Evolutionary conservation across 1,140 invertebrate species (phyloP), one percentile per base, ranked within the genome.

Genomic region (Platorchestia sp.): DNA sequence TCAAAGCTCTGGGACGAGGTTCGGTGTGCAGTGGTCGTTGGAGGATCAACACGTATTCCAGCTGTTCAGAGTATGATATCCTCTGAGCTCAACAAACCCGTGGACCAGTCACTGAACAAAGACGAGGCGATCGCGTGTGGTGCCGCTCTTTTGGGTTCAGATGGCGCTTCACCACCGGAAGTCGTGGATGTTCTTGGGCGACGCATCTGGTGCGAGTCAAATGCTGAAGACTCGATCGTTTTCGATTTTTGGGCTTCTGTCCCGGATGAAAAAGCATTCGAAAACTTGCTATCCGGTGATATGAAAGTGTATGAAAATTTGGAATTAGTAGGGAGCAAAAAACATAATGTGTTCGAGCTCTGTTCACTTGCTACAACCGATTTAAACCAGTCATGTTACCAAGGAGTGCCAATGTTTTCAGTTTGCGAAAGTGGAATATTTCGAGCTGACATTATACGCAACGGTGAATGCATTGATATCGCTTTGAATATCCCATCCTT

Each of bases 71-170:
- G 47, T 16, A 0, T 93, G 43, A 89, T 89, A 42, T 40, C 45
- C 91, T n/a, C 43, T 45, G 10, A 6, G n/a, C n/a, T 93, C 10
- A 44, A 44, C 3, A 93, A 41, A 45, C 40, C 19, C 45, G 19
- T 93, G 45, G 91, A 93, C 45, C 41, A 44, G 16, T 93, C 91
- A 44, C 91, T 93, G 7, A 93, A 93, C 36, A 45, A 47, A 45
- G 91, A 93, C 91, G 91, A 93, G 44, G 91, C 91, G 43, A n/a
- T 93, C 10, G 91, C 91, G 6, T 93, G 44, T 93, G 91, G 91
- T 7, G 91, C 91, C 0, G 91, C 91, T 27, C 5, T 89, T 89
- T 0, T 89, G 87, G 87, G 36, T 19, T 89, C 36, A 7, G 36
- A 36, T 36, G 27, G 14, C 10, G 27, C 59, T 75, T 14, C 10